These are phyloP conservation scores for Trididemnum miniatum DNA, from an alignment of 23 tunicate genomes.

Conservation along the genomic window DNA sequence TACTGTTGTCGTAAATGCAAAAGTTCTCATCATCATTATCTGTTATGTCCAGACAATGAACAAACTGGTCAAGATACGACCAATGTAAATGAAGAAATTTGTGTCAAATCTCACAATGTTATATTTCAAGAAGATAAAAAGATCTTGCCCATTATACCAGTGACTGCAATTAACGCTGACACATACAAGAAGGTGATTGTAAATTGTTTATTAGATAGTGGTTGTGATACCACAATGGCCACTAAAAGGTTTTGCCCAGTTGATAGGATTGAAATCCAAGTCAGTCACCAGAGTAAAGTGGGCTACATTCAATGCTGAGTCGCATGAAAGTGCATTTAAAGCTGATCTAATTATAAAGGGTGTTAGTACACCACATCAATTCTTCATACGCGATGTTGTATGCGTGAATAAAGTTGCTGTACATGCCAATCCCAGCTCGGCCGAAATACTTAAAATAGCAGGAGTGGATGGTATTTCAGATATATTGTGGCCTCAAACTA, in stretches of 20 bases:
- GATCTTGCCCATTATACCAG: not conserved
- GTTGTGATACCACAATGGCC: constrained; percentile 9
- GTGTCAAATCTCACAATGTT: not conserved
- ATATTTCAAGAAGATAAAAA: not conserved
- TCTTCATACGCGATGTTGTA: not conserved
- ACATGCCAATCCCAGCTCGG: not conserved
- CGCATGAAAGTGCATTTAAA: not conserved
- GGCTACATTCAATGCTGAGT: not conserved
- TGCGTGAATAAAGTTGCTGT: not conserved
- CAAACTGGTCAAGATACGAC: no score
- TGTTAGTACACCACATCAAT: not conserved
- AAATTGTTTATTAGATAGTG: constrained; percentile 5
- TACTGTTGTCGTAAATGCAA: not conserved
- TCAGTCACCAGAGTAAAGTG: not conserved
- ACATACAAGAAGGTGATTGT: not conserved
- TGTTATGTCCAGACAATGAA: not conserved
- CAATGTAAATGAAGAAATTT: not conserved
- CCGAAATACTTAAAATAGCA: not conserved
- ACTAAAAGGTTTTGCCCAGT: not conserved
- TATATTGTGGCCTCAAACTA: not conserved
- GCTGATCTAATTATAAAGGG: not conserved
- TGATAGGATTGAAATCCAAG: not conserved
- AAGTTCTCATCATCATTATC: not conserved
- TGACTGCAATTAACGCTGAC: not conserved
- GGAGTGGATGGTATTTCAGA: not conserved